Evolutionary conservation across 2,113 vertebrate genomes (phyloP).

Genomic region (Monopterus albus): DNA sequence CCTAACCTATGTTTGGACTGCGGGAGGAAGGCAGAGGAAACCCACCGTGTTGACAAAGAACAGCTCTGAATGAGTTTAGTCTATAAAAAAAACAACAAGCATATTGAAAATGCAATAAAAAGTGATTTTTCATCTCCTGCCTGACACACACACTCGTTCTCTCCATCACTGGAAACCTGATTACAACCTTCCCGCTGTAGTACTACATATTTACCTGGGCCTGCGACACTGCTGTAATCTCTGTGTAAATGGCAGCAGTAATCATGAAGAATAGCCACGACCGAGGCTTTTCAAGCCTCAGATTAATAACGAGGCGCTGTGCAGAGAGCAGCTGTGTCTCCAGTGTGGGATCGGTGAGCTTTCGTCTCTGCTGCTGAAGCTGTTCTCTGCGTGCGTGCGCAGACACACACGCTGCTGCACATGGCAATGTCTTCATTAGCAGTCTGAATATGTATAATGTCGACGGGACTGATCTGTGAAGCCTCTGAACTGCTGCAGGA

Average conservation of each 20-base stretch:
- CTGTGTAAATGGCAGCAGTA: constrained; percentile 26
- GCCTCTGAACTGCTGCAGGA: not conserved
- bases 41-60: too few species aligned
- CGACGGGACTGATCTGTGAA: not conserved
- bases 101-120: not conserved
- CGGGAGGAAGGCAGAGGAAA: too few species aligned
- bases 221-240: constrained; percentile 11
- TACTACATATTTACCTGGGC: constrained; percentile 20
- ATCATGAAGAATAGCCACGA: constrained; percentile 42
- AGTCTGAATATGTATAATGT: constrained; percentile 10
- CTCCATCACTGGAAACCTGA: not conserved
- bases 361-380: constrained; percentile 27
- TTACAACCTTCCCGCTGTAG: not conserved
- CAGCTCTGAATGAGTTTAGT: too few species aligned
- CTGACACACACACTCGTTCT: not conserved
- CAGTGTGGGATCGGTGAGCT: constrained; percentile 42
- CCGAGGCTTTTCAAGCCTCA: constrained; percentile 29
- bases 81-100: not conserved
- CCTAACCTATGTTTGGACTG: too few species aligned
- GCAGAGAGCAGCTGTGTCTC: constrained; percentile 52
- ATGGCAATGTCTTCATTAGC: constrained; percentile 33
- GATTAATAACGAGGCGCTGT: constrained; percentile 36
- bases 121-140: not conserved
- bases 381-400: too few species aligned
- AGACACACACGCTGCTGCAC: not conserved